Evolutionary conservation across 2,888 invertebrate species (phyloP), one percentile per base, ranked within the genome.

Genomic region (Macrosoma leucophasiata): DNA sequence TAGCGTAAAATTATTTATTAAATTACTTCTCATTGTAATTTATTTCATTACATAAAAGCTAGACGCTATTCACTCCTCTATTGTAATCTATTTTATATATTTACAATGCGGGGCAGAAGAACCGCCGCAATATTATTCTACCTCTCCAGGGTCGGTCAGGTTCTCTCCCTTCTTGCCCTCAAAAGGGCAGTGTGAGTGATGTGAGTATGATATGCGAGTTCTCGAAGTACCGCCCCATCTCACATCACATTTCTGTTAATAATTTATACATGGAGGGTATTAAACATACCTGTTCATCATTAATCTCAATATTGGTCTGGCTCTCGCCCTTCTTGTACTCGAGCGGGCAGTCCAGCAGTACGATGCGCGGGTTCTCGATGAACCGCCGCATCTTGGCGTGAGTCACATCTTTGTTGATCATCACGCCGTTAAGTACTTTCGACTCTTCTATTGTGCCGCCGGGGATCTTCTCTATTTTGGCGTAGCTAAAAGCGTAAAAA

Each of bases 121-220:
- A n/a, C n/a, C n/a, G n/a, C n/a, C n/a, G n/a, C n/a, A n/a, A n/a
- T n/a, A n/a, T n/a, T n/a, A n/a, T n/a, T n/a, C n/a, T n/a, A n/a
- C n/a, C n/a, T n/a, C n/a, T n/a, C n/a, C n/a, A n/a, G n/a, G n/a
- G 68, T 97, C 97, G 3, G 98, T 98, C 86, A 97, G 95, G 62
- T 97, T 97, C 84, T 98, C 98, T 18, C 98, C 99, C 76, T 99
- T 99, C 78, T 99, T 99, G 84, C 98, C 99, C 73, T 99, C 99
- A 33, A 99, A 84, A 1, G 93, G 90, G 70, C 99, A 99, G 78
- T 99, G 99, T 14, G 99, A 84, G n/a, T n/a, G n/a, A n/a, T n/a
- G n/a, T n/a, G 29, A 99, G 85, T 1, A 99, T 81, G 59, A 99
- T 97, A 49, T 97, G 88, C 0, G 99, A 99, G 74, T 98, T 97